Base-by-base conservation (phyloP, 2,797 vertebrate genomes). In the Lophius americanus region DNA sequence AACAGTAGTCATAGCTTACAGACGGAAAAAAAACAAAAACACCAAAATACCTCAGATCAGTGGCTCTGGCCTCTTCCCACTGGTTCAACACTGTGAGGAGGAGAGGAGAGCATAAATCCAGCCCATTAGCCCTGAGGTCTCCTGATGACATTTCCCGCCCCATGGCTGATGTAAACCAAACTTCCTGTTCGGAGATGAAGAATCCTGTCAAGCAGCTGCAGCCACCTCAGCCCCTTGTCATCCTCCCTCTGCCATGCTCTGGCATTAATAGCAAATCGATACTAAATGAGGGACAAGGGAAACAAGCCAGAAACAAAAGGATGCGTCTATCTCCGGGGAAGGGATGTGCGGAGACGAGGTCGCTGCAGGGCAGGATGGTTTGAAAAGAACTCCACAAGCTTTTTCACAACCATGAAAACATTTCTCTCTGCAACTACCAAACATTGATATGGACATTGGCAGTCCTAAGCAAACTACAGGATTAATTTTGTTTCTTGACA, bases 211-310 rank as follows among this genome's bases (percentile, higher is more conserved):
- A 71, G 64, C 46, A 42, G 78, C 70, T 74, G 62, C 79, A 86
- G 84, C 83, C 80, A 83, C 79, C 84, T 79, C 75, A 14, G 78
- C 78, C 78, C 53, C 73, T 64, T 80, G 82, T 90, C 89, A 82
- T 81, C 88, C 89, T 79, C 85, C 86, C 82, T 66, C 64, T 63
- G 60, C 66, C 78, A 84, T 77, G 83, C 64, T 72, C 64, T 14
- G 44, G 71, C 83, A 88, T 93, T 93, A 94, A 93, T 91, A 89
- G 87, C 75, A 74, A 83, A 94, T 93, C 83, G 87, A 94, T 94
- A 83, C 52, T 60, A 81, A 88, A 88, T 86, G 85, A 85, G 73
- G 85, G 79, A 85, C 72, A 73, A 64, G 67, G 78, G 74, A 91
- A 88, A 76, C 60, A 52, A 83, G 75, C 39, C 57, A 83, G 52